These are phyloP conservation scores for Syngnathus typhle DNA, from an alignment of 2,113 vertebrate species.

Conservation along the genomic window DNA sequence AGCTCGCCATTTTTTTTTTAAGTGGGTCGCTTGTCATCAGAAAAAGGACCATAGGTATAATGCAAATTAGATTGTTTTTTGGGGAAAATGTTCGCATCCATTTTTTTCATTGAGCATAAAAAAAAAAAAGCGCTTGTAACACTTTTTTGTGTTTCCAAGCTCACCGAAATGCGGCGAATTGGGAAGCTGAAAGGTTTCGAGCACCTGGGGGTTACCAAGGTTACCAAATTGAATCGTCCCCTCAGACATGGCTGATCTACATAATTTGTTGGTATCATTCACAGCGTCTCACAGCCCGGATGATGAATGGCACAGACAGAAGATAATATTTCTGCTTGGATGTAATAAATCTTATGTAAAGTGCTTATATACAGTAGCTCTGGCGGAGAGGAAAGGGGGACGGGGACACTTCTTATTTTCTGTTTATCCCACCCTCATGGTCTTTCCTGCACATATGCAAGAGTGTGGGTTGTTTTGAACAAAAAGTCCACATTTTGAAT, in stretches of 20 bases:
- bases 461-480: neutral
- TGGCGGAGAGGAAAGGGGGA: slow-evolving; percentile 38
- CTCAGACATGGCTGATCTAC: slow-evolving; percentile 89
- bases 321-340: slow-evolving; percentile 94
- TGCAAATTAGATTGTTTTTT: too few relatives aligned
- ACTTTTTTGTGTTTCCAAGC: neutral
- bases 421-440: neutral
- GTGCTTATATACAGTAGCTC: slow-evolving; percentile 65
- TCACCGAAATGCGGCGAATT: slow-evolving; percentile 39
- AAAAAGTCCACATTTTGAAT: neutral
- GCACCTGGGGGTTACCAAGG: slow-evolving; percentile 95
- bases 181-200: slow-evolving; percentile 39
- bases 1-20: slow-evolving; percentile 6
- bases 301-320: slow-evolving; percentile 91
- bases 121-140: too few relatives aligned
- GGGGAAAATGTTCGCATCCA: neutral
- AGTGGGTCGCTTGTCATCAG: slow-evolving; percentile 8
- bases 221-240: slow-evolving; percentile 94
- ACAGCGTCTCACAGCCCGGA: slow-evolving; percentile 79
- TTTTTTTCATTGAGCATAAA: neutral
- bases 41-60: neutral
- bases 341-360: slow-evolving; percentile 92
- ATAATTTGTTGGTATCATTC: slow-evolving; percentile 96
- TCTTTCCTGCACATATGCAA: neutral
- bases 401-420: slow-evolving; percentile 8